Percentiles rank a stretch among this genome's conserved stretches.
These are phyloP conservation scores for Tachina fera DNA, from an alignment of 2,888 invertebrate species.

Conservation along the genomic window DNA sequence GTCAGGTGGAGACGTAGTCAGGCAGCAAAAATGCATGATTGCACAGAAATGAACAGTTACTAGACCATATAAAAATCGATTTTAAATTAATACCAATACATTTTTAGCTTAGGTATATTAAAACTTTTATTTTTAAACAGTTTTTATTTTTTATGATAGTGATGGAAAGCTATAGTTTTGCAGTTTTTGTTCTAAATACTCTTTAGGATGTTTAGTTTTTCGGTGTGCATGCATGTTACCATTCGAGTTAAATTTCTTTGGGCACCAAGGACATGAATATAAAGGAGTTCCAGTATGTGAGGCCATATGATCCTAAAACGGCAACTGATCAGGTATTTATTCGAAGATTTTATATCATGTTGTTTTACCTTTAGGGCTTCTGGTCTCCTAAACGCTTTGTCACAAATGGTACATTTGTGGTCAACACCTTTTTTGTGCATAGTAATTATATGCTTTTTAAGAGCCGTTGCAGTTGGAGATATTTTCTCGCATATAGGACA, in stretches of 20 bases:
- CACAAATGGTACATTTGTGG: conserved; percentile 80
- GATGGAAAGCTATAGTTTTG: conserved; percentile 57
- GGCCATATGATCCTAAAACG: conserved; percentile 79
- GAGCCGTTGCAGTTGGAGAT: conserved; percentile 80
- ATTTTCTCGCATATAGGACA: conserved; percentile 80
- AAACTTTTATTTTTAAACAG: not conserved
- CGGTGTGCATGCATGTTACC: conserved; percentile 80
- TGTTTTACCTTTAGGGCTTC: conserved; percentile 19
- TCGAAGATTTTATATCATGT: too few relatives aligned
- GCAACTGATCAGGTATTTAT: not conserved
- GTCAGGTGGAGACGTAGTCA: too few relatives aligned
- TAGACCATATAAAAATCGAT: too few relatives aligned
- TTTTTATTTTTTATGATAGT: not conserved
- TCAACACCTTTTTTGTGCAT: conserved; percentile 79
- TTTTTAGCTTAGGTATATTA: too few relatives aligned
- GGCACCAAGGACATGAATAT: conserved; percentile 79
- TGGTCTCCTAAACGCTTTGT: conserved; percentile 81
- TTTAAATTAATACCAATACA: too few relatives aligned
- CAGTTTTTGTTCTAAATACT: conserved; percentile 81
- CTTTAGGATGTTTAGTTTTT: conserved; percentile 79
- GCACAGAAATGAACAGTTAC: too few relatives aligned
- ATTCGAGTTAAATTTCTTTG: conserved; percentile 79
- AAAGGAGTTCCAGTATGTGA: conserved; percentile 78
- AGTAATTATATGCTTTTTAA: conserved; percentile 80
- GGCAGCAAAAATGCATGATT: too few relatives aligned